A percentile compares a stretch with the other conserved stretches of the same genome.
Conservation (phyloP, 2,888 invertebrate species). For the Alviniconcha strummeri region DNA sequence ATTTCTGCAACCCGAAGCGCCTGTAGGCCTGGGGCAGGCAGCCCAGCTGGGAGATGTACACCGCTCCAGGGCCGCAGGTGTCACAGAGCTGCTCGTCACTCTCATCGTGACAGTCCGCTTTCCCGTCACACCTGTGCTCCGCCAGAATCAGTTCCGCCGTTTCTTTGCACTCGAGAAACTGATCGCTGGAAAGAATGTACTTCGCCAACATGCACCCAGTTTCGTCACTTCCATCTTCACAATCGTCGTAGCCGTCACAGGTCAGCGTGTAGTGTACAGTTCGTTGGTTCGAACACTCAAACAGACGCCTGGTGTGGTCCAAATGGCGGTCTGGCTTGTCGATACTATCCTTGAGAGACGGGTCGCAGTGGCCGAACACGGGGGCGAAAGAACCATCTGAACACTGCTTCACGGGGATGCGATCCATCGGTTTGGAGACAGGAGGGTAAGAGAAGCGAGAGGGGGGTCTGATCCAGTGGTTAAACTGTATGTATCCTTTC, state of each 20-base stretch:
- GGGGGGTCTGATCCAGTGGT: no score
- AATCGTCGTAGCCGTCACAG: background rate
- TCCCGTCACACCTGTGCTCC: background rate
- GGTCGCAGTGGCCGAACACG: background rate
- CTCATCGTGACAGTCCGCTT: background rate
- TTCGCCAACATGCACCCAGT: background rate
- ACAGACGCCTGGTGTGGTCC: background rate
- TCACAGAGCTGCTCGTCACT: background rate
- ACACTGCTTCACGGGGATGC: background rate
- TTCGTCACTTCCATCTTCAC: background rate
- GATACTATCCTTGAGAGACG: no score
- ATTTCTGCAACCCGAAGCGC: no score
- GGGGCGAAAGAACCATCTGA: background rate
- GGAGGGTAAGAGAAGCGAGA: no score
- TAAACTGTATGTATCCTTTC: no score
- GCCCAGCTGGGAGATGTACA: no score
- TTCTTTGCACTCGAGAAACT: background rate
- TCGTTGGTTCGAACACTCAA: background rate
- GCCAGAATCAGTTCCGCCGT: background rate
- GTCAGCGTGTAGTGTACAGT: background rate
- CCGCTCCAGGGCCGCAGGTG: background rate
- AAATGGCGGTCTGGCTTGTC: no score
- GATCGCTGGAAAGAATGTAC: background rate
- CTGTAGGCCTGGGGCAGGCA: no score
- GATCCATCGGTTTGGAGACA: background rate